Base-by-base conservation (phyloP, 2,113 vertebrate species). In the Syngnathus floridae region DNA sequence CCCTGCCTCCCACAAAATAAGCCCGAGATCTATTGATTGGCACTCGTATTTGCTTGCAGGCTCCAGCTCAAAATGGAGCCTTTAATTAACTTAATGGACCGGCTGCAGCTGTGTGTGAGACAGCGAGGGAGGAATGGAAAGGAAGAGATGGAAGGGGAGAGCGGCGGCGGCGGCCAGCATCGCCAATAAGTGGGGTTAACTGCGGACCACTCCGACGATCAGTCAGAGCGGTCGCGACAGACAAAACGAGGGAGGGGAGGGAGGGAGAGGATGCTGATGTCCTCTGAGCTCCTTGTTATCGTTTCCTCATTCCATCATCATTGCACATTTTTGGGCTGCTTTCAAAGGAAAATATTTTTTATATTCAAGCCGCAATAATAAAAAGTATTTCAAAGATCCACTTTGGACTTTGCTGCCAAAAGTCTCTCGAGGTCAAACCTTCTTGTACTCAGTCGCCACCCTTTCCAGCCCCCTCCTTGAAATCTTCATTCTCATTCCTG, bases 21-120 rank as follows among this genome's bases (percentile, higher is more conserved):
- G 83, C 80, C 82, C 82, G 79, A 87, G 84, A 83, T 87, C 78
- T 89, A 91, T 91, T 92, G 90, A 92, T 91, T 91, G 88, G 85
- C 88, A 84, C 73, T 87, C 69, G 83, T 77, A 80, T 86, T 87
- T 80, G 89, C 88, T 88, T 81, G 85, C 79, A 69, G 89, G 86
- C 85, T 82, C 74, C 81, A 71, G 82, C 82, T 88, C 82, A 88
- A 90, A 92, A 91, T 91, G 89, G 87, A 91, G 85, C 90, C 89
- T 92, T 91, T 92, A 91, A 92, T 92, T 92, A 92, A 91, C 88
- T 91, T 90, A 92, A 92, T 91, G 90, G 91, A 90, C 80, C 76
- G 74, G 84, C 81, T 82, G 87, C 86, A 88, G 85, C 86, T 90
- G 87, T 79, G 83, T 76, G 77, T 64, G 77, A 81, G 80, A 81